A percentile compares a stretch with the other conserved stretches of the same genome.
Conservation (phyloP, 2,113 vertebrate species). For the Xenus cinereus region DNA sequence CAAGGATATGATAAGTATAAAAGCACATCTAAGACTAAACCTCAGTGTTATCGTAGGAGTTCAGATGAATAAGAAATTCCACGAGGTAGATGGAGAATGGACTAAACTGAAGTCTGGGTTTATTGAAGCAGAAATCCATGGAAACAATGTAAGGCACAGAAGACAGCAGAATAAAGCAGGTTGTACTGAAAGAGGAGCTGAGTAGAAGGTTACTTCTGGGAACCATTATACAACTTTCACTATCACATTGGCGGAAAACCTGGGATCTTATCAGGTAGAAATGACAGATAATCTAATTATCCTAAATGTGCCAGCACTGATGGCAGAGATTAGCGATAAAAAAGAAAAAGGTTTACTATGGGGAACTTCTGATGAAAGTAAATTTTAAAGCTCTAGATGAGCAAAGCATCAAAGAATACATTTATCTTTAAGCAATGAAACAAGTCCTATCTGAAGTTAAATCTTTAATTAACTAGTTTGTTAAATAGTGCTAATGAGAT, state of each 20-base stretch:
- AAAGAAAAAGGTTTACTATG: neutral
- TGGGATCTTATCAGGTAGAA: neutral
- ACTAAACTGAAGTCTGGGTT: neutral
- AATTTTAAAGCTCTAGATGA: neutral
- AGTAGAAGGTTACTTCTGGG: neutral
- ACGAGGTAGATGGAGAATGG: neutral
- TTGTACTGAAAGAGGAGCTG: neutral
- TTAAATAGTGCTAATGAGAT: neutral
- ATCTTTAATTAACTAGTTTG: neutral
- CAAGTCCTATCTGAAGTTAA: neutral
- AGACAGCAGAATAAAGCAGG: neutral
- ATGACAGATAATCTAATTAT: neutral
- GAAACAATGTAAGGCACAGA: neutral
- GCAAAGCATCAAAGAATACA: neutral
- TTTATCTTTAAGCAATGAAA: neutral
- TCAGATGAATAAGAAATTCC: neutral
- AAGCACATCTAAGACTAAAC: neutral
- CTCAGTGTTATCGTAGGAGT: neutral
- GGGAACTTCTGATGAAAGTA: neutral
- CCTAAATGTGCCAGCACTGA: neutral
- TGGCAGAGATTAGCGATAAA: neutral
- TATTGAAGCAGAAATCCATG: neutral
- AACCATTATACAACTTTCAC: neutral
- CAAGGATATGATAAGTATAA: neutral
- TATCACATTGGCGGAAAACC: neutral